Percentiles rank a stretch among this genome's conserved stretches.
Evolutionary conservation across 2,113 vertebrate genomes (phyloP).

Genomic region (Cavia porcellus): DNA sequence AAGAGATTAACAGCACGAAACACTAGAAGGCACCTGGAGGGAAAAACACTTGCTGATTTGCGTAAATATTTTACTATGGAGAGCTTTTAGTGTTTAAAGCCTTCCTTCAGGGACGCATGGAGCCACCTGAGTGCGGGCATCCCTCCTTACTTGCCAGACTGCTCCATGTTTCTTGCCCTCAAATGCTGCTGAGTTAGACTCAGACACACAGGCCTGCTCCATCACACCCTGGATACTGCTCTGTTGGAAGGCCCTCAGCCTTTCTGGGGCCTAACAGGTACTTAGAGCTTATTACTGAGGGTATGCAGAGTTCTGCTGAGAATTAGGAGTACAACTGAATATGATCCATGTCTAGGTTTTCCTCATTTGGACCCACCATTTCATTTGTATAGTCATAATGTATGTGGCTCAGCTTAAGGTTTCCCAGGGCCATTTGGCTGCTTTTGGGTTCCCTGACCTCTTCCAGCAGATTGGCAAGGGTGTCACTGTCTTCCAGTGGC

Average conservation of each 20-base stretch:
- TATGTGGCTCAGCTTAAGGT: background rate
- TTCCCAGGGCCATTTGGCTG: background rate
- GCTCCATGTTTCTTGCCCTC: background rate
- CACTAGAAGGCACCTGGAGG: conserved; percentile 70
- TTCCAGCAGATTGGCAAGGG: conserved; percentile 22
- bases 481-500: background rate
- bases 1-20: conserved; percentile 83
- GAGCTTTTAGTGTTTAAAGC: conserved; percentile 65
- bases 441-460: conserved; percentile 62
- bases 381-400: conserved; percentile 19
- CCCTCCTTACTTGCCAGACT: background rate
- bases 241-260: conserved; percentile 36
- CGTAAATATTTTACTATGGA: conserved; percentile 82
- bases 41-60: conserved; percentile 82
- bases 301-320: conserved; percentile 5
- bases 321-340: conserved; percentile 62
- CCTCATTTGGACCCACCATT: conserved; percentile 67
- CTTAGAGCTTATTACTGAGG: conserved; percentile 69
- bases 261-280: conserved; percentile 30
- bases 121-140: background rate
- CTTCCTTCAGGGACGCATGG: conserved; percentile 61
- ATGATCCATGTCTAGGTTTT: conserved; percentile 77
- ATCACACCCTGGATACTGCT: accelerated
- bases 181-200: conserved; percentile 16
- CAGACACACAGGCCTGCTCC: background rate